Evolutionary conservation across 2,888 invertebrate genomes (phyloP), one percentile per base, ranked within the genome.

Genomic region (Idaea straminata): DNA sequence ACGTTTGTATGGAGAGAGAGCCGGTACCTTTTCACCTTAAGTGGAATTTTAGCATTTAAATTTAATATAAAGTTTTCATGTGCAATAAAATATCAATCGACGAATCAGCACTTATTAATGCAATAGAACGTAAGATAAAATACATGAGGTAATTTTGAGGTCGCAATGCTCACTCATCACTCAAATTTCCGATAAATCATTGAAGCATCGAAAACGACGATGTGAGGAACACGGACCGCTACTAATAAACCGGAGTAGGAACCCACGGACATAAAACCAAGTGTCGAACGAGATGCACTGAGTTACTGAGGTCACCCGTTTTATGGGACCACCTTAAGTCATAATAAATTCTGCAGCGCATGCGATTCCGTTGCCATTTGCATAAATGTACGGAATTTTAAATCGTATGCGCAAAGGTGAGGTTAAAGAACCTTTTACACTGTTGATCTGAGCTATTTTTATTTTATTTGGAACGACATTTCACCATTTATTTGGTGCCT

Each of bases 301-400:
- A 66, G 72, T 65, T 47, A 63, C 68, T 71, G 69, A 76, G 78
- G 73, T 77, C 74, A 69, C 62, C 57, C 62, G 66, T 74, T 78
- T 74, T 77, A 78, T 74, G 72, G 67, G 68, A 35, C 71, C 73
- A 69, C 72, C 74, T 73, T 74, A 73, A 73, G 71, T 72, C 66
- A 67, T 69, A 74, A 75, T 79, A 78, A 79, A 79, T 77, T 73
- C 72, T 73, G 67, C 65, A 66, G 66, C 62, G 69, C 71, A 68
- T 63, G 69, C 67, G 70, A 71, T 73, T 71, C 67, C 66, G 72
- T 71, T 67, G 74, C 72, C 70, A 76, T 77, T 74, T 77, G 73
- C 78, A 77, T 77, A 74, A 72, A 69, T 72, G 71, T 68, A 69
- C 69, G 74, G 64, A 67, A 66, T 64, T 63, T 67, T 66, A 69